Evolutionary conservation across 2,113 vertebrate species (phyloP), one percentile per base, ranked within the genome.

Genomic region (Psettodes erumei): DNA sequence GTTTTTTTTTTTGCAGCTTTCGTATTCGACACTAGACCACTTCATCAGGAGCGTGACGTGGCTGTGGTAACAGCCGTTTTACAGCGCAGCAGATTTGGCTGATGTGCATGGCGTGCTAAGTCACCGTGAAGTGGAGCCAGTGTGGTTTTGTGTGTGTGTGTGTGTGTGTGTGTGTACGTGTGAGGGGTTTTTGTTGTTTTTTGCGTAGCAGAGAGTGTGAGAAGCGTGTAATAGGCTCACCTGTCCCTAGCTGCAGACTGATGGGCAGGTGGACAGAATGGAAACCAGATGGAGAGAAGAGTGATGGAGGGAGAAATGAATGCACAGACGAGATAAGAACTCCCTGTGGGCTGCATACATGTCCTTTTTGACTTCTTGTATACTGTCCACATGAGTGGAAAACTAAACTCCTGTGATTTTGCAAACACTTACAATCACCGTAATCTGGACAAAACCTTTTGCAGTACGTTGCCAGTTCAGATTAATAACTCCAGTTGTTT

Each of bases 221-320:
- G 64, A 68, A 77, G 85, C 82, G 62, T 91, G 89, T 88, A 90
- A 89, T 88, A 77, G 71, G 80, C 84, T 90, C 88, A 91, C 87
- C 91, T 91, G 86, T 86, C 86, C 62, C 69, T 40, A 63, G 76
- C 76, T 79, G 82, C 82, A 82, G 82, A 90, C 82, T 82, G 86
- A 89, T 83, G 86, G 87, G 88, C 89, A 92, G 87, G 88, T 89
- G 89, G 84, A 65, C 77, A 79, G 67, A 92, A 88, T 78, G 33
- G 73, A 71, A 86, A 84, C 74, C 90, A 89, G 87, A 87, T 89
- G 84, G 82, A 79, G 33, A 66, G 56, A 74, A 56, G 28, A 37
- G 53, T 0, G 23, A n/a, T 42, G 42, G 58, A 38, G 58, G 23
- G 61, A 27, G 64, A n/a, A 51, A 37, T 9, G 21, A 61, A 79